These are phyloP conservation scores for Drosophila pseudotalamancana DNA, from an alignment of 2,888 invertebrate genomes.

Conservation along the genomic window DNA sequence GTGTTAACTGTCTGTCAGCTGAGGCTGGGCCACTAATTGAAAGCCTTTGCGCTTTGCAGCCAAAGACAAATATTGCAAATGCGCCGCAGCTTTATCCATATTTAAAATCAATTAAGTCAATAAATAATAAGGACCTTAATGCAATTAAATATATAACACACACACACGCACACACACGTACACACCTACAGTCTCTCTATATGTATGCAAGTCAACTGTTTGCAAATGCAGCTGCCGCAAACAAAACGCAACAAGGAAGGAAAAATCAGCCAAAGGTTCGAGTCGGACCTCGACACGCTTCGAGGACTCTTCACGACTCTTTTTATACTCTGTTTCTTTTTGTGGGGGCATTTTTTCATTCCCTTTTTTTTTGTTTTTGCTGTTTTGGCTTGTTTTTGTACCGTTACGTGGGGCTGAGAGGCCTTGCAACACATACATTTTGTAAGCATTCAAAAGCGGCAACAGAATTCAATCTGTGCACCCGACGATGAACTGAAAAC, in stretches of 20 bases:
- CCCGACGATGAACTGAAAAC: slow-evolving; percentile 35
- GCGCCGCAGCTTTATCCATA: slow-evolving; percentile 78
- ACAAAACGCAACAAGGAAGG: slow-evolving; percentile 14
- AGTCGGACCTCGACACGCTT: slow-evolving; percentile 57
- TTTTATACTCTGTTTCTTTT: no score
- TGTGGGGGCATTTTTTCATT: no score
- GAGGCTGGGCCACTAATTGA: slow-evolving; percentile 61
- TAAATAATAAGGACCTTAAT: slow-evolving; percentile 78
- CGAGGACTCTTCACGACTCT: slow-evolving; percentile 50
- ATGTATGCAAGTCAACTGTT: slow-evolving; percentile 18
- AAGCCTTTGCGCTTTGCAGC: slow-evolving; percentile 76
- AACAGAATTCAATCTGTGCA: slow-evolving; percentile 46
- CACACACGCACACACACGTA: not conserved
- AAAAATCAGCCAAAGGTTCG: slow-evolving; percentile 6
- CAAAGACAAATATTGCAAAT: slow-evolving; percentile 76
- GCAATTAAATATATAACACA: slow-evolving; percentile 69
- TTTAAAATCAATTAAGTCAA: slow-evolving; percentile 84
- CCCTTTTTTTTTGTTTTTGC: no score
- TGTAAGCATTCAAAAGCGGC: slow-evolving; percentile 25
- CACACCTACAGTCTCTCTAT: no score
- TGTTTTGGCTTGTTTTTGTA: no score
- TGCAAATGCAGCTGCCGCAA: slow-evolving; percentile 33
- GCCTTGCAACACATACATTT: slow-evolving; percentile 20
- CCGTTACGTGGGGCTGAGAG: no score
- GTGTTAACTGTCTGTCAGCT: no score